Evolutionary conservation across 1,140 invertebrate genomes (phyloP), one percentile per base, ranked within the genome.

Genomic region (Zaprionus taronus): DNA sequence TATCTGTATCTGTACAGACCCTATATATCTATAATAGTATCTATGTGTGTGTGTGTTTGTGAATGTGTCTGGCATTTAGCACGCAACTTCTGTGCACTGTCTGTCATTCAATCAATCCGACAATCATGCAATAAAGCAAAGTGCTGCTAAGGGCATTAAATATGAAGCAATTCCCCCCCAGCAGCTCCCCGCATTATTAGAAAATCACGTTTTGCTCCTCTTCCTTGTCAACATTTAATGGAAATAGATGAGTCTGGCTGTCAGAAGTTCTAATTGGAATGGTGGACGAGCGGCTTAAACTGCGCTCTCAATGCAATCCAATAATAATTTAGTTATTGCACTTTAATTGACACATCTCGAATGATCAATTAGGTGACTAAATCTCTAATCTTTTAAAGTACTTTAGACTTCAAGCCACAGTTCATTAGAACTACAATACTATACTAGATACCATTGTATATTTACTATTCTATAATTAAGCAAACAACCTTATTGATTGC

Each of bases 31-130:
- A n/a, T 6, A 55, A 24, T 55, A 14, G 26, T 26, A 26, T 56
- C 66, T 77, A 22, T 61, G 38, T 58, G 34, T 31, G 7, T 62
- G 60, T 49, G 44, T 17, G 15, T n/a, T n/a, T 38, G 17, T 51
- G 61, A 55, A 49, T 79, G 61, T 82, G 64, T 76, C 72, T 80
- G 69, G 73, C 84, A 81, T 71, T 87, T 87, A 79, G 84, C 84
- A 87, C 85, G 84, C 84, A 87, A 87, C 70, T 86, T 66, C 58
- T 80, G 69, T 47, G 38, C 82, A 38, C 51, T 68, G 71, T 7
- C 66, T 87, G 83, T 87, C 83, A 87, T 86, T 86, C 84, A 83
- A 83, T 87, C 83, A 83, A 87, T 80, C 62, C 65, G 70, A 74
- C 61, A 75, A 87, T 87, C 83, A 87, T 87, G 83, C 83, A 80